Base-by-base conservation (phyloP, 2,797 vertebrate species). In the Sebastes trivittatus region DNA sequence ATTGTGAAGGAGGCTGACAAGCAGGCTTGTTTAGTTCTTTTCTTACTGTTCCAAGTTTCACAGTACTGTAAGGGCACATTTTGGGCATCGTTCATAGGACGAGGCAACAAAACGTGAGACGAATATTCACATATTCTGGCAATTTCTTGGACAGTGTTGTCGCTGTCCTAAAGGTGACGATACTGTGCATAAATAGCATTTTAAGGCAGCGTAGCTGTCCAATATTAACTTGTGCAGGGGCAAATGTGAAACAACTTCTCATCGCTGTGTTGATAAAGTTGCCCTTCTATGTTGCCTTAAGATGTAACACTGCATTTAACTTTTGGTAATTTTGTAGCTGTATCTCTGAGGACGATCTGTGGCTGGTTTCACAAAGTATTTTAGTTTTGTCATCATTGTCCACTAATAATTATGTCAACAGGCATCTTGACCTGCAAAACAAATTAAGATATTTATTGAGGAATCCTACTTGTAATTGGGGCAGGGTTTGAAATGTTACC, bases 21-120 rank as follows among this genome's bases (percentile, higher is more conserved):
- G 93, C 91, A 75, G 92, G 93, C 91, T 93, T 92, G 88, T 92
- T 89, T 75, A 76, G 66, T 87, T 91, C 82, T 78, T 82, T 82
- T 80, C 75, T 75, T 65, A 63, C 62, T 88, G 77, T 87, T 80
- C 72, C 71, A 76, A 76, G 18, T 75, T 82, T 88, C 74, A 49
- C 81, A 82, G 92, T 92, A 91, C 93, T 95, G 93, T 93, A 87
- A 80, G 46, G 74, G 65, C 82, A 80, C 82, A 66, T 54, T 69
- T 38, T 64, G 65, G 25, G 42, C 59, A 6, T 9, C 29, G 23
- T 49, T 69, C 36, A 60, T 38, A 55, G 23, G n/a, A 62, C 65
- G 58, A 80, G 3, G 30, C 25, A 11, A 18, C 29, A 62, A 25
- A 22, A 34, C 23, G 42, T 29, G 56, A 29, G 23, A 42, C 34